A percentile compares a stretch with the other conserved stretches of the same genome.
Conservation (phyloP, 2,113 vertebrate genomes). For the Pholis gunnellus region DNA sequence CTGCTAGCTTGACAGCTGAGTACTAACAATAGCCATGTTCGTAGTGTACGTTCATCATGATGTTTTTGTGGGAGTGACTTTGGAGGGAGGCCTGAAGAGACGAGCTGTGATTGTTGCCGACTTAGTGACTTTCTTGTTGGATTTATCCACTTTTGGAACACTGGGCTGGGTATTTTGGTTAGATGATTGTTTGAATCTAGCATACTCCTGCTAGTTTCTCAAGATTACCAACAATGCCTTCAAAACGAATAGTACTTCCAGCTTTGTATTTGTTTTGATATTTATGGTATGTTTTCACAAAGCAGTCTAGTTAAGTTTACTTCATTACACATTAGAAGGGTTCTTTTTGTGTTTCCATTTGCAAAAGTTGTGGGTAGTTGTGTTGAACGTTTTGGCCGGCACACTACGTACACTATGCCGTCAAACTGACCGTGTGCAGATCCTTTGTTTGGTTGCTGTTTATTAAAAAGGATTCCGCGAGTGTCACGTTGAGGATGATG, state of each 20-base stretch:
- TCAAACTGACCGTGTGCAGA: background rate
- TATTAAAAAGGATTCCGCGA: background rate
- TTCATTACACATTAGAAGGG: background rate
- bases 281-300: background rate
- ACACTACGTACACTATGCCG: no score
- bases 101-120: background rate
- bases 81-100: background rate
- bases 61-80: background rate
- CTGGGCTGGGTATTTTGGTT: background rate
- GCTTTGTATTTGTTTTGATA: background rate
- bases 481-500: background rate
- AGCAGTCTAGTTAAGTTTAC: background rate
- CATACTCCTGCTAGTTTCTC: background rate
- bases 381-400: background rate
- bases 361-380: background rate
- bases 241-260: background rate
- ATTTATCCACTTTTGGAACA: no score
- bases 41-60: background rate
- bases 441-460: background rate
- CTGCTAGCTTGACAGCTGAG: background rate
- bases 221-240: background rate
- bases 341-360: background rate
- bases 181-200: background rate
- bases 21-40: background rate
- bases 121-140: background rate